phyloP scores from a whole-genome alignment of 2,797 vertebrate genomes.

The Carcharodon carcharias region DNA sequence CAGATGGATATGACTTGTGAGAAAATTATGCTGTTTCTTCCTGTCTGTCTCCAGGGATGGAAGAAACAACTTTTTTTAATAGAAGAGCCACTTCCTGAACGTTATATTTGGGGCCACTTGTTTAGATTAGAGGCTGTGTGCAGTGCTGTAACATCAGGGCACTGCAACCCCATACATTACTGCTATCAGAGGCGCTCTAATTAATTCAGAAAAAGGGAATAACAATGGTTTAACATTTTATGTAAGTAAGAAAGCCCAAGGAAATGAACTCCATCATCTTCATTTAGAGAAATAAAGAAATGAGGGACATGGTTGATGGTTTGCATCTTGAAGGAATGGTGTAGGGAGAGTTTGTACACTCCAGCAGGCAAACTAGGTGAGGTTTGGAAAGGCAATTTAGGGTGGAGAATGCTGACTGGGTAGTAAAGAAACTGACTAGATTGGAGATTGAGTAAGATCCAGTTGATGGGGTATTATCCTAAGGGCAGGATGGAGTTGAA shows the following conservation, averaged over 20 bases:
- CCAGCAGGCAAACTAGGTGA: neutral
- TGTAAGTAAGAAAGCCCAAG: neutral
- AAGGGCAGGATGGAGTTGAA: neutral
- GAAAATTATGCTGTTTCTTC: conserved; percentile 22
- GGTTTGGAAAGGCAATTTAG: neutral
- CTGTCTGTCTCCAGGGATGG: conserved; percentile 17
- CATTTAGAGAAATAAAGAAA: neutral
- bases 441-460: neutral
- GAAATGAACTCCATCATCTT: neutral
- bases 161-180: neutral
- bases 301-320: neutral
- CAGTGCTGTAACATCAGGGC: neutral
- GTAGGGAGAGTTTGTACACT: neutral
- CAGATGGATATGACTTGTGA: conserved; percentile 5
- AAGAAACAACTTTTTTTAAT: neutral
- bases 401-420: neutral
- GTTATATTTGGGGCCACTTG: neutral
- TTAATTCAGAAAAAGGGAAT: neutral
- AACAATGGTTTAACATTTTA: neutral
- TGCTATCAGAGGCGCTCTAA: neutral
- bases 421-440: neutral
- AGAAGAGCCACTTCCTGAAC: neutral
- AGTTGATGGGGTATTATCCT: neutral
- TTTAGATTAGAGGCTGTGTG: neutral
- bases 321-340: neutral